Conservation (phyloP, 2,797 vertebrate genomes). For the Intellagama lesueurii region DNA sequence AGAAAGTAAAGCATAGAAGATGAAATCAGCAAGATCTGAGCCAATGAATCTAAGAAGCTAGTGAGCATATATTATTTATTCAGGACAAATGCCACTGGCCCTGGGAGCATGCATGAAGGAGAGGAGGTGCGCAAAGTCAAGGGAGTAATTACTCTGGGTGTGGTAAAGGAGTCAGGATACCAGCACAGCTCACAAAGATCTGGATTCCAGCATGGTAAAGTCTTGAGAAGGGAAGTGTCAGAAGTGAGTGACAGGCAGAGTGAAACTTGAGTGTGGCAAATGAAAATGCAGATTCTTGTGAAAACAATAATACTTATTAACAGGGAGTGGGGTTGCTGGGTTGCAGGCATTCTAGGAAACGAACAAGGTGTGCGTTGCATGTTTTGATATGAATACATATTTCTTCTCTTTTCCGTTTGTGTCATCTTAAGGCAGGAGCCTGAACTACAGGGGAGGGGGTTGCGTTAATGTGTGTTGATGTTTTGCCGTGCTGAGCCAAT, state of each 20-base stretch:
- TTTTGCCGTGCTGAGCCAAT: background rate
- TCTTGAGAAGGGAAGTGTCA: background rate
- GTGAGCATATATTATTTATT: background rate
- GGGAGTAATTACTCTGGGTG: background rate
- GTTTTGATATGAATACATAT: background rate
- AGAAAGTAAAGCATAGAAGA: background rate
- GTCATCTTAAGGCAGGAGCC: background rate
- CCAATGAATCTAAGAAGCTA: background rate
- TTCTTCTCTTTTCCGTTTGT: background rate
- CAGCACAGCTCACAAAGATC: background rate
- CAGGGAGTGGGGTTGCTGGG: background rate
- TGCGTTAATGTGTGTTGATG: background rate
- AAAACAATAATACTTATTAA: background rate
- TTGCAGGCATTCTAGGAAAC: slow-evolving; percentile 14
- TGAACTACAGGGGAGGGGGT: background rate
- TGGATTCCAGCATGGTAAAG: background rate
- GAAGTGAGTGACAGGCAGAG: background rate
- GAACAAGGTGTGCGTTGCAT: slow-evolving; percentile 13
- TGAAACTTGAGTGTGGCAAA: background rate
- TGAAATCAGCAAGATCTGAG: background rate
- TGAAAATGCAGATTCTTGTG: background rate
- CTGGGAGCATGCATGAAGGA: background rate
- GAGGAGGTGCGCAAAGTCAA: no score
- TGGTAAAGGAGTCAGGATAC: background rate
- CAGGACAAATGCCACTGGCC: no score